A percentile compares a stretch with the other conserved stretches of the same genome.
These are phyloP conservation scores for Alectura lathami DNA, from an alignment of 2,113 vertebrate species.

Conservation along the genomic window DNA sequence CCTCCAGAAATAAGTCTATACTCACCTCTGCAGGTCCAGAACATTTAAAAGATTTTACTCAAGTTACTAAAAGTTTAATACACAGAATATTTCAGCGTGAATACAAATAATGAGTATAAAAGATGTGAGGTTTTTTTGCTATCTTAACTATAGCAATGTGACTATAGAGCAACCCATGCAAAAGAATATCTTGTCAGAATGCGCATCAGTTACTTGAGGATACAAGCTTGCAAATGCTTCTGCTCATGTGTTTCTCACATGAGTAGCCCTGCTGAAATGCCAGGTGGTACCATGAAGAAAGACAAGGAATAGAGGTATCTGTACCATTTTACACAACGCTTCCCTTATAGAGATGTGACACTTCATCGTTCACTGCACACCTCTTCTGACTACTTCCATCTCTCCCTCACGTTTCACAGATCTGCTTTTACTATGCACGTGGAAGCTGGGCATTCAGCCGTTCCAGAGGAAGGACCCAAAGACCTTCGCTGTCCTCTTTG, in stretches of 20 bases:
- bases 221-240: not conserved
- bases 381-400: conserved; percentile 31
- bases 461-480: conserved; percentile 87
- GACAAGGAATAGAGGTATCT: conserved; percentile 45
- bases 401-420: conserved; percentile 72
- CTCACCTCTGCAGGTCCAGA: not conserved
- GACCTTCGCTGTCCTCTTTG: conserved; percentile 97
- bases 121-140: not conserved
- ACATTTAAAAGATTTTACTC: not conserved
- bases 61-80: not conserved
- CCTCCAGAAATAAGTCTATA: not conserved
- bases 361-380: not conserved
- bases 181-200: not conserved
- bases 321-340: not conserved
- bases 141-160: not conserved
- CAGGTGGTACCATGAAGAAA: not conserved
- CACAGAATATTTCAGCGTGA: not conserved
- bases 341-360: not conserved
- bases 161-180: not conserved
- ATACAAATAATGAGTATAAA: not conserved
- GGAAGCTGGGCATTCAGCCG: conserved; percentile 89
- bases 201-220: not conserved
- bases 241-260: not conserved
- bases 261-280: not conserved
- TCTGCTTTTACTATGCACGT: conserved; percentile 95